Evolutionary conservation across 1,140 invertebrate genomes (phyloP).

Genomic region (Cydia splendana): DNA sequence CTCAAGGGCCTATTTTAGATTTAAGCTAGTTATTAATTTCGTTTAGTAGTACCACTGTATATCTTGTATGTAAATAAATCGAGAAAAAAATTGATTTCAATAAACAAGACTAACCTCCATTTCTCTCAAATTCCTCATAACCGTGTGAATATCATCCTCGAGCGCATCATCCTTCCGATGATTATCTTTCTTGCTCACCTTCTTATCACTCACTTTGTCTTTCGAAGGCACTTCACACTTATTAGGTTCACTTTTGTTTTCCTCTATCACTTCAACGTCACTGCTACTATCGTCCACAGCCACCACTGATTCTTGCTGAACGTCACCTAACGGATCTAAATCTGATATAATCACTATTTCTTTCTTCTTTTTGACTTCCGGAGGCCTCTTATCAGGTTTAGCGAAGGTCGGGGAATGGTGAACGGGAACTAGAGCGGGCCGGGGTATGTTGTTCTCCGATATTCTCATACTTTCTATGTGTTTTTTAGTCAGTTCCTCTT

Average conservation of each 20-base stretch:
- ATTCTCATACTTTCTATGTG: slow-evolving; percentile 66
- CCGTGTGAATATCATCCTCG: slow-evolving; percentile 57
- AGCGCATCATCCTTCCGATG: slow-evolving; percentile 39
- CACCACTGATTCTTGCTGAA: slow-evolving; percentile 51
- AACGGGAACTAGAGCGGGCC: slow-evolving; percentile 61
- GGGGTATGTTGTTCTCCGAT: slow-evolving; percentile 64
- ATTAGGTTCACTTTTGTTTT: slow-evolving; percentile 57
- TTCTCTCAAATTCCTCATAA: slow-evolving; percentile 57
- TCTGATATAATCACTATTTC: slow-evolving; percentile 68
- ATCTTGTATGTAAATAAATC: no score
- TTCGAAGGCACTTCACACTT: slow-evolving; percentile 71
- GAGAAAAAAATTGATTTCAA: no score
- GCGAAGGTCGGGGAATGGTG: slow-evolving; percentile 70
- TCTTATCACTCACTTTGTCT: slow-evolving; percentile 56
- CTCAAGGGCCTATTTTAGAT: no score
- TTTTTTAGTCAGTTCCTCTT: slow-evolving; percentile 59
- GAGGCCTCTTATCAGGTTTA: slow-evolving; percentile 68
- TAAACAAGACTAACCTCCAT: slow-evolving; percentile 51
- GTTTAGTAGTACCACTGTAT: no score
- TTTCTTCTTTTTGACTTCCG: slow-evolving; percentile 69
- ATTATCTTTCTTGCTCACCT: slow-evolving; percentile 47
- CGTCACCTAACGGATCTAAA: slow-evolving; percentile 60
- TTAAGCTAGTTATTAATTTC: no score
- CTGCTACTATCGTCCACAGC: slow-evolving; percentile 71
- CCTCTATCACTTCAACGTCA: slow-evolving; percentile 70